Evolutionary conservation across 2,113 vertebrate genomes (phyloP).

Genomic region (Halichoerus grypus): DNA sequence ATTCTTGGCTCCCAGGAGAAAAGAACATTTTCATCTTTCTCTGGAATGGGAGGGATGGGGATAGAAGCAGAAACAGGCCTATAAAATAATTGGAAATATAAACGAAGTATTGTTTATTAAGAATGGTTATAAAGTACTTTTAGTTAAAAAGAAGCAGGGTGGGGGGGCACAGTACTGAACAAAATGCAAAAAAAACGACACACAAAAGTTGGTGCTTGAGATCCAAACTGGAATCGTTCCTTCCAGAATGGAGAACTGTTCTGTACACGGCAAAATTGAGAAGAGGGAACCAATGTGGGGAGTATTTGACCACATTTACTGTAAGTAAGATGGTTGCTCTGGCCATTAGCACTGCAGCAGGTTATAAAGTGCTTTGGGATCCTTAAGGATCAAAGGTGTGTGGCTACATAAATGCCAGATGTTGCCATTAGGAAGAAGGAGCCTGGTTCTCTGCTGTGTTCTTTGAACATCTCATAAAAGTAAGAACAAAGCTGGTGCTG

Average conservation of each 20-base stretch:
- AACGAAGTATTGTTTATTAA: conserved; percentile 69
- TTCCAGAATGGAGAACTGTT: conserved; percentile 27
- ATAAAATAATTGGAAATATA: conserved; percentile 64
- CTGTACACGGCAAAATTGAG: not conserved
- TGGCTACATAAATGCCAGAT: conserved; percentile 74
- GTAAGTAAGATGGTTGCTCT: not conserved
- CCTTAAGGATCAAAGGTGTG: conserved; percentile 62
- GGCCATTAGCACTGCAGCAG: conserved; percentile 46
- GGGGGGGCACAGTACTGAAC: not conserved
- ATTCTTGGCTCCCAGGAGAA: conserved; percentile 86
- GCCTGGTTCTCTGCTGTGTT: conserved; percentile 63
- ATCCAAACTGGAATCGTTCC: not conserved
- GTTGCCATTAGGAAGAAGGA: conserved; percentile 64
- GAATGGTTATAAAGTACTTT: conserved; percentile 39
- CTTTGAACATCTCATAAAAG: conserved; percentile 78
- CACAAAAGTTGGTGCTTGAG: not conserved
- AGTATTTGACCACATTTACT: not conserved
- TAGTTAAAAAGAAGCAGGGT: not conserved
- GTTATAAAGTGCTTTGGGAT: conserved; percentile 66
- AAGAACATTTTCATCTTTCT: conserved; percentile 89
- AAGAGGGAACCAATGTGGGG: not conserved
- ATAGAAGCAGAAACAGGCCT: not conserved
- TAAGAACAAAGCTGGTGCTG: conserved; percentile 73
- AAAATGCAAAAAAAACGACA: not conserved
- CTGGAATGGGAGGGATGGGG: conserved; percentile 85